Percentiles rank a stretch among this genome's conserved stretches.
These are phyloP conservation scores for Troglohyphantes excavatus DNA, from an alignment of 2,888 invertebrate species.

Conservation along the genomic window DNA sequence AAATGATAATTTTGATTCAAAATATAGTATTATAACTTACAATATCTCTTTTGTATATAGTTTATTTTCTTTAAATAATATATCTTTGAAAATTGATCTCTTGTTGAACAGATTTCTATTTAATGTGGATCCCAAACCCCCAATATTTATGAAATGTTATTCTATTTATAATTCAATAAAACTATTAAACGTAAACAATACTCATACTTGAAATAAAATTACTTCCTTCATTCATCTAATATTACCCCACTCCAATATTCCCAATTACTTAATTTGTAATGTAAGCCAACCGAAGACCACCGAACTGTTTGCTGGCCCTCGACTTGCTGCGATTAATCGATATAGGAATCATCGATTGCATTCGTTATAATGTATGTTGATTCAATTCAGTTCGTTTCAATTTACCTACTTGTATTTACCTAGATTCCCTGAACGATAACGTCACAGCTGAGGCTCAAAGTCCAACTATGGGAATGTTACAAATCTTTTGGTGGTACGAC, in stretches of 20 bases:
- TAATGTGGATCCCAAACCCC: too few relatives aligned
- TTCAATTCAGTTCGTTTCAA: constrained; percentile 45
- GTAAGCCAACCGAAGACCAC: neutral
- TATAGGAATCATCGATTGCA: constrained; percentile 28
- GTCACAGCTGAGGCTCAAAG: constrained; percentile 40
- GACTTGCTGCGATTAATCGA: constrained; percentile 6
- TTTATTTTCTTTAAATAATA: too few relatives aligned
- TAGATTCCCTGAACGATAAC: neutral
- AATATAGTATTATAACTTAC: too few relatives aligned
- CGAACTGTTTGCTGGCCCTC: neutral
- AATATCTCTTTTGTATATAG: too few relatives aligned
- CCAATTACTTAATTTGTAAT: constrained; percentile 9
- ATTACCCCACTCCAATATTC: neutral
- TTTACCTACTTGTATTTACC: constrained; percentile 41
- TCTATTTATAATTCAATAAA: too few relatives aligned
- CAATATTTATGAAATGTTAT: too few relatives aligned
- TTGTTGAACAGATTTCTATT: too few relatives aligned
- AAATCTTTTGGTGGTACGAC: neutral
- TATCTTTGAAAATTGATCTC: too few relatives aligned
- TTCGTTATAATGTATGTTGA: constrained; percentile 64
- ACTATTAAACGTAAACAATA: neutral
- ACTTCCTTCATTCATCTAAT: neutral
- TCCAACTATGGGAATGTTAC: neutral
- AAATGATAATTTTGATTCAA: too few relatives aligned
- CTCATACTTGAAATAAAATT: neutral